Conservation (phyloP, 2,797 vertebrate species). For the Sebastes nivosus region DNA sequence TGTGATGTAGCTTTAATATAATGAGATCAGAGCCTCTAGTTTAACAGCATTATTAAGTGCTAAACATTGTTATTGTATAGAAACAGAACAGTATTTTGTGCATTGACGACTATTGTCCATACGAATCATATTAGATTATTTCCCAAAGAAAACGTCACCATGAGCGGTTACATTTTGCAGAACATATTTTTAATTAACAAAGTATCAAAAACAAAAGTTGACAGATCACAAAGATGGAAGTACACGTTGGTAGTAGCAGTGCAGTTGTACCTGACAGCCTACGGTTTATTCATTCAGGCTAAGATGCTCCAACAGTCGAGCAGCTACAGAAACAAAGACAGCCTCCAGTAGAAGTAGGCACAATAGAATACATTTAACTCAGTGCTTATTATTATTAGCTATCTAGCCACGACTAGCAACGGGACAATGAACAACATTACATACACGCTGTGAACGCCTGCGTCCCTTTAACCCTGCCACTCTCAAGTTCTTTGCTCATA, state of each 20-base stretch:
- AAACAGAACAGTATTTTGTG: neutral
- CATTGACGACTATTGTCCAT: neutral
- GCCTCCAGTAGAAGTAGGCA: constrained; percentile 31
- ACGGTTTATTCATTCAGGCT: constrained; percentile 14
- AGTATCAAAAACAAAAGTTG: constrained; percentile 72
- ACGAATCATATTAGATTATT: neutral
- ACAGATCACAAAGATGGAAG: constrained; percentile 47
- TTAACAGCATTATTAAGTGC: neutral
- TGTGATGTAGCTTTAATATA: neutral
- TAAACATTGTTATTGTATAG: neutral
- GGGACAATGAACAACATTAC: constrained; percentile 17
- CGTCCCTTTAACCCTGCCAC: constrained; percentile 58
- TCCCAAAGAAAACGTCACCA: neutral
- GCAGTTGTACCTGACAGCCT: constrained; percentile 34
- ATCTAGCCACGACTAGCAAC: neutral
- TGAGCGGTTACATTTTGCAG: neutral
- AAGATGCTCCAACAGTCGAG: constrained; percentile 3
- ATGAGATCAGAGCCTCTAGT: neutral
- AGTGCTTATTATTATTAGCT: constrained; percentile 7
- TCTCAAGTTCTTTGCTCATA: neutral
- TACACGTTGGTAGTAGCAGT: constrained; percentile 44
- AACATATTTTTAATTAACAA: constrained; percentile 67
- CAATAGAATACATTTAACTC: constrained; percentile 2
- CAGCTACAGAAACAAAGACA: neutral
- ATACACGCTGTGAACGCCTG: constrained; percentile 63